Base-by-base conservation (phyloP, 2,797 vertebrate genomes). In the Gastrophryne carolinensis region DNA sequence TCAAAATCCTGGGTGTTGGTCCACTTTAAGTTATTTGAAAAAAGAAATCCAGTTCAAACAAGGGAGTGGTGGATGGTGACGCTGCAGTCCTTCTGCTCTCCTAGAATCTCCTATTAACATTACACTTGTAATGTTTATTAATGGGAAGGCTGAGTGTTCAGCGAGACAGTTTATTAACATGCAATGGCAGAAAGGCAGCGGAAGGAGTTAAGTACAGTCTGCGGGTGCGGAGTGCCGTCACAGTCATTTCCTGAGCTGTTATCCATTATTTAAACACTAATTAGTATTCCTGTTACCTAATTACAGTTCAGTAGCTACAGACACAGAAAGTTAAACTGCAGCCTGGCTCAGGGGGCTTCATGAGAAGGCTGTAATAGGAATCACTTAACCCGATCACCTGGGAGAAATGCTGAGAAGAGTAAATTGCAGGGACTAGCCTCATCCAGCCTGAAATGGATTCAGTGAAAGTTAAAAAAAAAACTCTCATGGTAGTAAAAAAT, bases 201-300 rank as follows among this genome's bases (percentile, higher is more conserved):
- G 47, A 30, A 74, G 9, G 72, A 49, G 74, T 71, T 77, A 71
- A 64, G 21, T 41, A n/a, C 44, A 64, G 49, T 47, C 58, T 41
- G 47, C 39, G 29, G 66, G 74, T 63, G 58, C 50, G 23, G 23
- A 58, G 74, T 63, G 58, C 63, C 47, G 49, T 53, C 62, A 49
- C 35, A 77, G 74, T 57, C 67, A 72, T 78, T 66, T 69, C 75
- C 75, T 66, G 68, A 49, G 32, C 53, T 17, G 61, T 60, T 56
- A 72, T 78, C 68, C 75, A 78, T 72, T 78, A 78, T 72, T 78
- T 72, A 78, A 65, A 30, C 68, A 29, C 68, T 78, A 78, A 72
- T 78, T 78, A 78, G 75, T 72, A 72, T 78, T 78, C 60, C 53
- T 72, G 49, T 66, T 78, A 65, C 75, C 75, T 78, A 78, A 78